Conservation (phyloP, 2,888 invertebrate genomes). For the Cheilosia vernalis region DNA sequence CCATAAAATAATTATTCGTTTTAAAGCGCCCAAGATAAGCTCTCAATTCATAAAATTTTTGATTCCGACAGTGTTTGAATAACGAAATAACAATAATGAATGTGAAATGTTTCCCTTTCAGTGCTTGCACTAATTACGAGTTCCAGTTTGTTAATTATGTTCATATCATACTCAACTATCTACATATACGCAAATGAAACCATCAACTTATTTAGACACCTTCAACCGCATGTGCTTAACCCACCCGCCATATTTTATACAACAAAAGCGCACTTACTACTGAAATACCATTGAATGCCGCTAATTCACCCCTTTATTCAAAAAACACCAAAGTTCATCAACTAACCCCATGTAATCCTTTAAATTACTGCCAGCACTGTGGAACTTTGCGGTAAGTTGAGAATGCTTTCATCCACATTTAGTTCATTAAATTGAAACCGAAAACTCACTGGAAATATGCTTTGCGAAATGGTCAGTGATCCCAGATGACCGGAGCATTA, state of each 20-base stretch:
- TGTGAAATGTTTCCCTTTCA: too few relatives aligned
- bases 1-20: too few relatives aligned
- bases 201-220: not conserved
- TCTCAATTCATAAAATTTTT: too few relatives aligned
- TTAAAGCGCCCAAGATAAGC: too few relatives aligned
- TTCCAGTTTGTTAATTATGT: too few relatives aligned
- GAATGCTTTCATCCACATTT: slow-evolving; percentile 67
- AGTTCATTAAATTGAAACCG: slow-evolving; percentile 68
- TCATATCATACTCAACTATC: too few relatives aligned
- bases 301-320: slow-evolving; percentile 11
- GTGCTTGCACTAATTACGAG: too few relatives aligned
- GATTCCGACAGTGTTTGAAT: too few relatives aligned
- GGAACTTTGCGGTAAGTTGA: slow-evolving; percentile 59
- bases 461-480: slow-evolving; percentile 64
- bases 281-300: slow-evolving; percentile 16
- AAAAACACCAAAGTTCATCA: slow-evolving; percentile 61
- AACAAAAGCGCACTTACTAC: not conserved
- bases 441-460: slow-evolving; percentile 61
- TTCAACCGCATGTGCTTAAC: not conserved
- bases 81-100: too few relatives aligned
- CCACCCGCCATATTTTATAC: not conserved
- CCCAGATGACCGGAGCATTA: slow-evolving; percentile 56
- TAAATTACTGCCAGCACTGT: slow-evolving; percentile 59
- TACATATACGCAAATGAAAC: not conserved
- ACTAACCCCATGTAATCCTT: slow-evolving; percentile 66